These are phyloP conservation scores for Apamea epomidion DNA, from an alignment of 2,888 invertebrate species.

Conservation along the genomic window DNA sequence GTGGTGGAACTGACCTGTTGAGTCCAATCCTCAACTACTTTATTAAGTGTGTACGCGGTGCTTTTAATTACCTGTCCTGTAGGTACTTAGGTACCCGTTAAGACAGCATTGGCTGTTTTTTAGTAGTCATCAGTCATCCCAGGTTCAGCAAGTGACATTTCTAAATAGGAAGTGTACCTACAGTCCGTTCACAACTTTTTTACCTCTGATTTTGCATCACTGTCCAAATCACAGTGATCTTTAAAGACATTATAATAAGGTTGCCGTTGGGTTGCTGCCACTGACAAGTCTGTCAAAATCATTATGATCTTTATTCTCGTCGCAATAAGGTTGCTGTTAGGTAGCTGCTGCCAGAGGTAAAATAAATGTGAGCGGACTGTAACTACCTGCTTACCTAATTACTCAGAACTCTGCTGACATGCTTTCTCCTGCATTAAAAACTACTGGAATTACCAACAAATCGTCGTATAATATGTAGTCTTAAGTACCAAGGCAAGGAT, in stretches of 20 bases:
- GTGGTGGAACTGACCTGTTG: not conserved
- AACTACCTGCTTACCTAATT: not conserved
- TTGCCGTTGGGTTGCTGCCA: not conserved
- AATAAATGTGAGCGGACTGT: too few species aligned
- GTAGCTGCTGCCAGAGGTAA: too few species aligned
- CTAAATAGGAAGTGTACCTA: not conserved
- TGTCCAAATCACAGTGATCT: too few species aligned
- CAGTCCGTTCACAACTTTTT: not conserved
- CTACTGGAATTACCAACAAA: not conserved
- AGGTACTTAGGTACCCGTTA: not conserved
- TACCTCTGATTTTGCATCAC: not conserved
- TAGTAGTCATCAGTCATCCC: not conserved
- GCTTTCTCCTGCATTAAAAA: not conserved
- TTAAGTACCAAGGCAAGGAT: not conserved
- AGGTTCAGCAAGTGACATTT: not conserved
- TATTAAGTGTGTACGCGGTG: too few species aligned
- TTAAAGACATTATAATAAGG: too few species aligned
- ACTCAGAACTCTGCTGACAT: not conserved
- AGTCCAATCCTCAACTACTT: not conserved
- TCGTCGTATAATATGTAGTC: not conserved
- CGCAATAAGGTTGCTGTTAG: too few species aligned
- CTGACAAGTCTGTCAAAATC: not conserved
- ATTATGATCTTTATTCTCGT: not conserved
- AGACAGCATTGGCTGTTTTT: not conserved
- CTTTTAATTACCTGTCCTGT: not conserved